Conservation (phyloP, 2,888 invertebrate genomes). For the Agrotis ipsilon region DNA sequence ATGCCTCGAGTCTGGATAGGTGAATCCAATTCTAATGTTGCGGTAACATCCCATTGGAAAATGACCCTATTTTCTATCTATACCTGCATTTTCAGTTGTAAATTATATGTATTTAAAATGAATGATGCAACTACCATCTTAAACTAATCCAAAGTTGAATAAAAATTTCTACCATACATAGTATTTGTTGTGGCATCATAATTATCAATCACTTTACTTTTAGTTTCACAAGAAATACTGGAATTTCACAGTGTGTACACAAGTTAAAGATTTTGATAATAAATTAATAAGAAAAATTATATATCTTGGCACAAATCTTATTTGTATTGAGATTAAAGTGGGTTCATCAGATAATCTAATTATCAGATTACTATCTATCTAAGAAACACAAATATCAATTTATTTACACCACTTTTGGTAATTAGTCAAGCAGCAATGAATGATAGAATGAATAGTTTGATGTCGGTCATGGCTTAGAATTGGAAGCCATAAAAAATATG, state of each 20-base stretch:
- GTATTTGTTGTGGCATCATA: no score
- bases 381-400: conserved; percentile 20
- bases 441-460: background rate
- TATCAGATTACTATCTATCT: conserved; percentile 35
- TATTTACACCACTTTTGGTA: conserved; percentile 19
- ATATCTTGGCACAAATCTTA: conserved; percentile 9
- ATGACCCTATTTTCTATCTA: background rate
- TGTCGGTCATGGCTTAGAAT: conserved; percentile 14
- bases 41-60: background rate
- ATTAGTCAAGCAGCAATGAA: background rate
- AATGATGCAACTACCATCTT: background rate
- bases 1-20: no score
- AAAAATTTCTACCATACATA: background rate
- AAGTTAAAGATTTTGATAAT: conserved; percentile 10
- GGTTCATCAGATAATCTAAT: conserved; percentile 30
- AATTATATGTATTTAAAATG: background rate
- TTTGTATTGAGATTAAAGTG: conserved; percentile 2
- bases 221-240: background rate
- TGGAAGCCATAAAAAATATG: conserved; percentile 18
- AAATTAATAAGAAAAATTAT: background rate
- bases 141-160: background rate
- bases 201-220: background rate
- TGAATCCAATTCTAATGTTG: no score
- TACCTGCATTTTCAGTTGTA: background rate
- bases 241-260: no score